Conservation (phyloP, 2,113 vertebrate genomes). For the Euleptes europaea region DNA sequence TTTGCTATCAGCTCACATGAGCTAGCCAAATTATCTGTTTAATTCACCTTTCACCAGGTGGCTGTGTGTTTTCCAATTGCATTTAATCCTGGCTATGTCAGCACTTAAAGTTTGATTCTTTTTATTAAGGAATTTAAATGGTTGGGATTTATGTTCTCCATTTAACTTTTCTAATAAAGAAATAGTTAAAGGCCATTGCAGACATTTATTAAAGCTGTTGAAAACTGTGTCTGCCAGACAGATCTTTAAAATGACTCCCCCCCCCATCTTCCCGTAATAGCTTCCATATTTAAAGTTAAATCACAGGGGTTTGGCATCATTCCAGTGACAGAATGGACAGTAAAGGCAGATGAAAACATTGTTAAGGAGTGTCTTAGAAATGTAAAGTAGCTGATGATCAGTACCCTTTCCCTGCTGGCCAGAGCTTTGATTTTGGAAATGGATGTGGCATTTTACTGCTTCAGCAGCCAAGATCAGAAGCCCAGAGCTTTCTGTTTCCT, state of each 20-base stretch:
- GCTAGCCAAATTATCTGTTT: conserved; percentile 35
- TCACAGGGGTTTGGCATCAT: conserved; percentile 54
- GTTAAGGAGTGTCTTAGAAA: conserved; percentile 35
- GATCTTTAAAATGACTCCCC: conserved; percentile 48
- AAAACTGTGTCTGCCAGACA: conserved; percentile 42
- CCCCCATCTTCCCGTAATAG: conserved; percentile 41
- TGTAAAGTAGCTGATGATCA: conserved; percentile 8
- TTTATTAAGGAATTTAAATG: conserved; percentile 55
- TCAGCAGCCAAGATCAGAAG: conserved; percentile 27
- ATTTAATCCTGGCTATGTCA: conserved; percentile 57
- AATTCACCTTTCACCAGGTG: conserved; percentile 28
- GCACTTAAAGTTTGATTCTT: conserved; percentile 35
- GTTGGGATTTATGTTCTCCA: conserved; percentile 38
- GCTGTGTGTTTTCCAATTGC: conserved; percentile 22
- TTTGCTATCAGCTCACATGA: conserved; percentile 20
- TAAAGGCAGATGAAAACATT: conserved; percentile 26
- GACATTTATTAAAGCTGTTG: conserved; percentile 45
- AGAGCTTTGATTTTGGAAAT: conserved; percentile 7
- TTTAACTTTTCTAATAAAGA: conserved; percentile 53
- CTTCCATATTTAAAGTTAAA: conserved; percentile 33
- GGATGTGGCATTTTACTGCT: conserved; percentile 24
- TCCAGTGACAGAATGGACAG: conserved; percentile 36
- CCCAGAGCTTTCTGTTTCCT: background rate
- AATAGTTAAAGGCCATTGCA: conserved; percentile 53
- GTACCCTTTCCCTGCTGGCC: background rate